A percentile compares a stretch with the other conserved stretches of the same genome.
Evolutionary conservation across 1,140 invertebrate genomes (phyloP).

Genomic region (Halesus radiatus): DNA sequence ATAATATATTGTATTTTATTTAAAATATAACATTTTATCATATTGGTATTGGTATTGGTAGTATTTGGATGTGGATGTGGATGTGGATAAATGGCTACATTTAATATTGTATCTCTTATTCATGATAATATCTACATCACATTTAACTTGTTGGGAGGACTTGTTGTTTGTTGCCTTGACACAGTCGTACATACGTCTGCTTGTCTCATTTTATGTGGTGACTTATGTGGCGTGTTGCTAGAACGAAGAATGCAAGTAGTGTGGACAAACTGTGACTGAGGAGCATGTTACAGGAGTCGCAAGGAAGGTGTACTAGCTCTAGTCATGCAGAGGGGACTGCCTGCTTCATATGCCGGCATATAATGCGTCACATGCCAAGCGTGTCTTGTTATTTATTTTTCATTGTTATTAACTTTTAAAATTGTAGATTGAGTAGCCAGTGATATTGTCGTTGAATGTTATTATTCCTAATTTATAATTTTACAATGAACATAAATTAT

Average conservation of each 20-base stretch:
- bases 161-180: slow-evolving; percentile 22
- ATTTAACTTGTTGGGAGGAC: slow-evolving; percentile 22
- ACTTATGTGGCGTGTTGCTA: slow-evolving; percentile 4
- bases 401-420: slow-evolving; percentile 41
- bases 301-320: slow-evolving; percentile 2
- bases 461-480: slow-evolving; percentile 38
- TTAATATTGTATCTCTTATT: background rate
- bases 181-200: slow-evolving; percentile 9
- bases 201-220: slow-evolving; percentile 3
- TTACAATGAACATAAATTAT: slow-evolving; percentile 3
- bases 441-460: slow-evolving; percentile 47
- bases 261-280: too few relatives aligned
- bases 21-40: background rate
- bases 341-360: slow-evolving; percentile 25
- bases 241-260: background rate
- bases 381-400: slow-evolving; percentile 51
- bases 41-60: too few relatives aligned
- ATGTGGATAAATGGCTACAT: background rate
- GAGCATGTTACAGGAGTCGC: too few relatives aligned
- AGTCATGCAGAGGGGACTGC: slow-evolving; percentile 20
- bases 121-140: background rate
- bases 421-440: slow-evolving; percentile 42
- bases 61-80: background rate
- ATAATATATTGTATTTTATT: background rate
- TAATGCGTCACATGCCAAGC: slow-evolving; percentile 52